phyloP scores from a whole-genome alignment of 30 jellyfish, hydroid and myxozoan species.

The Nemopilema nomurai region DNA sequence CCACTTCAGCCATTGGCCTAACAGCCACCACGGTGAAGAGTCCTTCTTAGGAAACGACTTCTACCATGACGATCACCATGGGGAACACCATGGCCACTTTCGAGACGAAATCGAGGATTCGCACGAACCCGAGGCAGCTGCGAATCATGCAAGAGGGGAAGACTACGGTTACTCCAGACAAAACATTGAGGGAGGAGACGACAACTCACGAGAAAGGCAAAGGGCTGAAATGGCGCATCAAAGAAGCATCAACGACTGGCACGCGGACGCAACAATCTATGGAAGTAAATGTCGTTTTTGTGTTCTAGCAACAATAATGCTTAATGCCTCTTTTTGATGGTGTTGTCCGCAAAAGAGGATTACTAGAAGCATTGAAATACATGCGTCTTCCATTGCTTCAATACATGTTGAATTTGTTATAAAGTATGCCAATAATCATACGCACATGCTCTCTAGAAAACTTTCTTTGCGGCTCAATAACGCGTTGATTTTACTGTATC shows the following conservation, averaged over 20 bases:
- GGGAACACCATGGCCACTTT: conserved; percentile 66
- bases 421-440: no score
- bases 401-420: no score
- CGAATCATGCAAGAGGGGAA: neutral
- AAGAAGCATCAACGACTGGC: neutral
- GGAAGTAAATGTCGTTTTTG: conserved; percentile 26
- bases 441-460: no score
- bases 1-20: conserved; percentile 65
- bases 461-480: no score
- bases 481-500: no score
- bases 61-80: conserved; percentile 58
- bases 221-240: neutral
- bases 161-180: conserved; percentile 41
- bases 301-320: neutral
- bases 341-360: no score
- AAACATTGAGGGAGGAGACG: conserved; percentile 6
- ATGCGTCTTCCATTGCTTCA: no score
- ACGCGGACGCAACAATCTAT: conserved; percentile 32
- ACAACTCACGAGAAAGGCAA: neutral
- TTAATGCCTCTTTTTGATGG: no score
- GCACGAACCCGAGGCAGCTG: neutral
- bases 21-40: conserved; percentile 52
- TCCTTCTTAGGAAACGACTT: conserved; percentile 54
- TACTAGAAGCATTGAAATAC: no score
- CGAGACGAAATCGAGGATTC: conserved; percentile 59